Conservation (phyloP, 1,140 invertebrate species). For the Colletes gigas region DNA sequence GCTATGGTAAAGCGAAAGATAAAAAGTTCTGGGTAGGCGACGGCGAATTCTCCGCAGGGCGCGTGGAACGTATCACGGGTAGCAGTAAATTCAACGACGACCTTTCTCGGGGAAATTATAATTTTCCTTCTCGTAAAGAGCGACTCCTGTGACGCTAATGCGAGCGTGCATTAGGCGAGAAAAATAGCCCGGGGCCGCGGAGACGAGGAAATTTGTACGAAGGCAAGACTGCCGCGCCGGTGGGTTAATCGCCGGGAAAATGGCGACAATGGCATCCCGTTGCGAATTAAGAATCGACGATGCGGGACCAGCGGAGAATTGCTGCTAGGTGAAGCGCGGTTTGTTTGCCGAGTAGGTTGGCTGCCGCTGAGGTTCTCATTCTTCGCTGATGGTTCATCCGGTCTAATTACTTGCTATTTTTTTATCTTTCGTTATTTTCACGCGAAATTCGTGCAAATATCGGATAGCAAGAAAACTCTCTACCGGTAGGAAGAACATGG, state of each 20-base stretch:
- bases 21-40: background rate
- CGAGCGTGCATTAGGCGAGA: slow-evolving; percentile 78
- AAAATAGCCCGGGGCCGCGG: slow-evolving; percentile 69
- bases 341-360: no score
- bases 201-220: slow-evolving; percentile 69
- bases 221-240: slow-evolving; percentile 59
- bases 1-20: background rate
- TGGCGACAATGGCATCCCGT: slow-evolving; percentile 67
- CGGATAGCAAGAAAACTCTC: no score
- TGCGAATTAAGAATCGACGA: slow-evolving; percentile 63
- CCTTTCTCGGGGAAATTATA: slow-evolving; percentile 76
- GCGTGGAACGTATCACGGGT: slow-evolving; percentile 67
- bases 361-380: no score
- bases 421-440: no score
- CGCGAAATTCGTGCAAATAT: no score
- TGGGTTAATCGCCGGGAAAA: slow-evolving; percentile 77
- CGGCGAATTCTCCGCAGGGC: slow-evolving; percentile 36
- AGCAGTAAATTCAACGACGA: slow-evolving; percentile 72
- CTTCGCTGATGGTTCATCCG: no score
- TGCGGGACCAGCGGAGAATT: slow-evolving; percentile 19
- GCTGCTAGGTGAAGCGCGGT: no score
- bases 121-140: slow-evolving; percentile 76
- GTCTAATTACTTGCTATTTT: no score
- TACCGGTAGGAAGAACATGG: no score
- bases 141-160: slow-evolving; percentile 75